Conservation (phyloP, 2,113 vertebrate genomes). For the Microcebus griseorufus region DNA sequence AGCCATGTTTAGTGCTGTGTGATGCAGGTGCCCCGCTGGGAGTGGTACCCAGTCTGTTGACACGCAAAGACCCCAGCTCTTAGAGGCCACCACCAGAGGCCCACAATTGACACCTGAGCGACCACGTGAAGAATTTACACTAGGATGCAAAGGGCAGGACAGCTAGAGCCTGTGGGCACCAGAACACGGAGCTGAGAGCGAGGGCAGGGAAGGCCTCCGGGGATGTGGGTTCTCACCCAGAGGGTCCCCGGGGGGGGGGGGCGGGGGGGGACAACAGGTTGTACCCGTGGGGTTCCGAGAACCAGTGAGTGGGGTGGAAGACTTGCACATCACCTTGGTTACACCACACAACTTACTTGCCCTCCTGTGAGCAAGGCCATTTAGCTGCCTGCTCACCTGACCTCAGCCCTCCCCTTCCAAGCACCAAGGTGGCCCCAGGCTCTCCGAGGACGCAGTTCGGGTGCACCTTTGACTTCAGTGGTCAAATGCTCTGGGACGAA, state of each 20-base stretch:
- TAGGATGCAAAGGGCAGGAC: neutral
- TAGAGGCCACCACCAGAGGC: neutral
- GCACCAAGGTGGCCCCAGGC: accelerated
- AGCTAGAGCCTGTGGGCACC: neutral
- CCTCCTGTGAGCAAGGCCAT: accelerated
- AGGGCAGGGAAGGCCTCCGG: too few relatives aligned
- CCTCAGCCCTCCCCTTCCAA: neutral
- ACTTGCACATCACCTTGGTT: accelerated
- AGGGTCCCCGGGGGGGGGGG: neutral
- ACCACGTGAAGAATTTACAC: neutral
- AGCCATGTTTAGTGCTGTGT: neutral
- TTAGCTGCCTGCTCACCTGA: neutral
- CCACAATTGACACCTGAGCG: accelerated
- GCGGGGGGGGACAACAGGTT: too few relatives aligned
- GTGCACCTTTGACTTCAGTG: accelerated
- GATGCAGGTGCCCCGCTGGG: neutral
- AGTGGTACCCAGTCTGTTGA: neutral
- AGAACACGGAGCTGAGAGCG: accelerated
- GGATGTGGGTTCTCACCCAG: accelerated
- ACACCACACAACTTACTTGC: accelerated
- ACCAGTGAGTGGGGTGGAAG: accelerated
- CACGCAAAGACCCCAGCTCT: neutral
- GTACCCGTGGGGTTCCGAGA: accelerated
- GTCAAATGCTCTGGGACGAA: neutral
- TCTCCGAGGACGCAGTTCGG: neutral